These are phyloP conservation scores for Noctua fimbriata DNA, from an alignment of 2,888 invertebrate genomes.

Conservation along the genomic window DNA sequence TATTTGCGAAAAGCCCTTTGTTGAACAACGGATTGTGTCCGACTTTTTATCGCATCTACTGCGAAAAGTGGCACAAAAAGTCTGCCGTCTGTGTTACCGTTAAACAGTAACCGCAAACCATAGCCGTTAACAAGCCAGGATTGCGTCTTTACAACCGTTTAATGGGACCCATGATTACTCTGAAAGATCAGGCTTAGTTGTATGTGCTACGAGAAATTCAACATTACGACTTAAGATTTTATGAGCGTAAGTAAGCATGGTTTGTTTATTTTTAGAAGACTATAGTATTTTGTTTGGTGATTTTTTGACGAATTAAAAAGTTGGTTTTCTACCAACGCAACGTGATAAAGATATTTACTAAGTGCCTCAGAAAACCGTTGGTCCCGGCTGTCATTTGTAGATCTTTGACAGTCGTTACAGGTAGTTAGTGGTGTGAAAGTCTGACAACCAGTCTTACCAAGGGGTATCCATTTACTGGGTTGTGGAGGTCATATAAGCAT, in stretches of 20 bases:
- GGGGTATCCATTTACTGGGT: no score
- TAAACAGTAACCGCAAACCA: slow-evolving; percentile 17
- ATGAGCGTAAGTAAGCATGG: neutral
- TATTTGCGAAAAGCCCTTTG: neutral
- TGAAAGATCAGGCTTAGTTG: slow-evolving; percentile 32
- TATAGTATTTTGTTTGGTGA: no score
- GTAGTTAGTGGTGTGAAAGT: no score
- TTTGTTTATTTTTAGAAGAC: slow-evolving; percentile 12
- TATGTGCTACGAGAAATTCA: neutral
- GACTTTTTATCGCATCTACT: neutral
- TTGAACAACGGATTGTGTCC: neutral
- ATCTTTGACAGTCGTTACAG: no score
- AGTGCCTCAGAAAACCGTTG: no score
- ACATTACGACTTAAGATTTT: slow-evolving; percentile 7
- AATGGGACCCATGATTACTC: slow-evolving; percentile 30
- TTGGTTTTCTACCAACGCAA: neutral
- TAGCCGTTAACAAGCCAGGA: slow-evolving; percentile 29
- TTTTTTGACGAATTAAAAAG: neutral
- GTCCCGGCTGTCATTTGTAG: no score
- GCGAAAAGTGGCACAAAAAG: neutral
- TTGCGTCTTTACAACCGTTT: slow-evolving; percentile 36
- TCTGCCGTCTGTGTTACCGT: slow-evolving; percentile 4
- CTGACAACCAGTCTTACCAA: no score
- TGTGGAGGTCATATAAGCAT: no score
- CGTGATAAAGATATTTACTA: neutral